Evolutionary conservation across 2,113 vertebrate genomes (phyloP).

Genomic region (Tetraodon nigroviridis): DNA sequence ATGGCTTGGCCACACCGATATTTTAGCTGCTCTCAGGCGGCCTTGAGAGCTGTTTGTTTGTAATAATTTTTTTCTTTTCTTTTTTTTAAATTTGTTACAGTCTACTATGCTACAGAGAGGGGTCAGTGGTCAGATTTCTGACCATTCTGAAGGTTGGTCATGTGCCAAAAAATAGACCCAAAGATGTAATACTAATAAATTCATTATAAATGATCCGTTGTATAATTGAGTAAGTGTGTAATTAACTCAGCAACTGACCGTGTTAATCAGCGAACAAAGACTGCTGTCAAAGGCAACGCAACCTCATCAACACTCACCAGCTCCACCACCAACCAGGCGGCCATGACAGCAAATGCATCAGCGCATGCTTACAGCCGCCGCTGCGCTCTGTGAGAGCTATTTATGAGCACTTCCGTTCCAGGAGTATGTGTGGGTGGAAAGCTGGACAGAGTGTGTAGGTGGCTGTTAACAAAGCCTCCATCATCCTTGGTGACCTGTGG

Average conservation of each 20-base stretch:
- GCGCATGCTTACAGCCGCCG: too few relatives aligned
- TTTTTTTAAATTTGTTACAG: background rate
- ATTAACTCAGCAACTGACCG: background rate
- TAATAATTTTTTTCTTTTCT: background rate
- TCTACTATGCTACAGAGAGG: too few relatives aligned
- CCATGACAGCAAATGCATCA: constrained; percentile 44
- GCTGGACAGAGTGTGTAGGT: constrained; percentile 53
- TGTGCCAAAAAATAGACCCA: background rate
- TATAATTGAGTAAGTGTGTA: background rate
- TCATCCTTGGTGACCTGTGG: constrained; percentile 61
- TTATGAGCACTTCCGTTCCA: constrained; percentile 42
- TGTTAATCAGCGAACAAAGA: constrained; percentile 5
- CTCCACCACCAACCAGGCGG: constrained; percentile 39
- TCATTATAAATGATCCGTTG: background rate
- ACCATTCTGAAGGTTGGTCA: too few relatives aligned
- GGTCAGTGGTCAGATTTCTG: too few relatives aligned
- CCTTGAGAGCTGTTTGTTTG: background rate
- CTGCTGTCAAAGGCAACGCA: constrained; percentile 27
- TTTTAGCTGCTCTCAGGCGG: background rate
- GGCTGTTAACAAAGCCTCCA: constrained; percentile 56
- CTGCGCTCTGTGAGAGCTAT: constrained; percentile 18
- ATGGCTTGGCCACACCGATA: background rate
- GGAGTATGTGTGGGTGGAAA: constrained; percentile 52
- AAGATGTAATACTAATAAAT: background rate
- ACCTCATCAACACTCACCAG: constrained; percentile 20